Percentiles rank a stretch among this genome's conserved stretches.
Evolutionary conservation across 2,888 invertebrate species (phyloP).

Genomic region (Leucophenga montana): DNA sequence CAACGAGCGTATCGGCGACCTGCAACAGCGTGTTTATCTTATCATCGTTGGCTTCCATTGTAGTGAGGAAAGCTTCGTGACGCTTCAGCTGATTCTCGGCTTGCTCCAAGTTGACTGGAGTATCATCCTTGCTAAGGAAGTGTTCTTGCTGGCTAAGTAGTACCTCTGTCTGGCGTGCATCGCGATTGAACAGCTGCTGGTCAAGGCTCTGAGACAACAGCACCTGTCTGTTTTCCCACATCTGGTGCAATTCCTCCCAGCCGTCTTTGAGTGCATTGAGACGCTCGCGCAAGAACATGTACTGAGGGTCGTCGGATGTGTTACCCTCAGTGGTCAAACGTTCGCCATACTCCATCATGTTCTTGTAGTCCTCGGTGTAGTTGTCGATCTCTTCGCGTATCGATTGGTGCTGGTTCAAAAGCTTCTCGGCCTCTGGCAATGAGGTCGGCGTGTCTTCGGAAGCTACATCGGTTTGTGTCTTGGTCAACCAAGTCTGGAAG

Average conservation of each 20-base stretch:
- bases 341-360: conserved; percentile 99
- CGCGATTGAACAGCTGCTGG: conserved; percentile 94
- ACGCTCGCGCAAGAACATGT: conserved; percentile 99
- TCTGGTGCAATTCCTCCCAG: conserved; percentile 98
- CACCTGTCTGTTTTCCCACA: conserved; percentile 99
- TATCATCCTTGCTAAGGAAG: conserved; percentile 96
- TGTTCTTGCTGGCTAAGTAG: conserved; percentile 98
- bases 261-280: conserved; percentile 98
- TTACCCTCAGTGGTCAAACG: conserved; percentile 90
- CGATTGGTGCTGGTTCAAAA: conserved; percentile 97
- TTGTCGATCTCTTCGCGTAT: conserved; percentile 99
- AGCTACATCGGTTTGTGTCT: conserved; percentile 99
- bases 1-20: conserved; percentile 91
- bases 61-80: conserved; percentile 98
- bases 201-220: conserved; percentile 95
- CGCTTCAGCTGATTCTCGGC: conserved; percentile 97
- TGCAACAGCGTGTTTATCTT: conserved; percentile 97
- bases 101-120: conserved; percentile 94
- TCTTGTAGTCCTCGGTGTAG: conserved; percentile 97
- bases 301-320: conserved; percentile 97
- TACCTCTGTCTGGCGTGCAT: conserved; percentile 98
- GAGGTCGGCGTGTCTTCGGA: conserved; percentile 96
- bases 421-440: conserved; percentile 95
- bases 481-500: conserved; percentile 99
- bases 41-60: conserved; percentile 99